Percentiles rank a stretch among this genome's conserved stretches.
phyloP scores from a whole-genome alignment of 2,797 vertebrate genomes.

The Threskiornis aethiopicus region DNA sequence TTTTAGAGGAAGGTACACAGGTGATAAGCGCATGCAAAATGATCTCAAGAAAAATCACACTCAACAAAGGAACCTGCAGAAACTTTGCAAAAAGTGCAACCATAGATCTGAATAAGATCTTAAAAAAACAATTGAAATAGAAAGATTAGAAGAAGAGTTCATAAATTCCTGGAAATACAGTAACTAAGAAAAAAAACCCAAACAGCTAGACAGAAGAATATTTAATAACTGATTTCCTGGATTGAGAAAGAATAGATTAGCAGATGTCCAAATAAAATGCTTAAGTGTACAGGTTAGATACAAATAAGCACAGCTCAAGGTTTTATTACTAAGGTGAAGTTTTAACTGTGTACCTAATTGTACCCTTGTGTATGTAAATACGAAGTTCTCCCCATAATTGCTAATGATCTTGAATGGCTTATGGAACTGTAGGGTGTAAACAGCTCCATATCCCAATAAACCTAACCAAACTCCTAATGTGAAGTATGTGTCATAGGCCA shows the following conservation, averaged over 20 bases:
- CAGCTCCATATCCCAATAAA: neutral
- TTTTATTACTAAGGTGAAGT: neutral
- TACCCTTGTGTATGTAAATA: neutral
- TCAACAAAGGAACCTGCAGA: neutral
- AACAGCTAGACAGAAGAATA: neutral
- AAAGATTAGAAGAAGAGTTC: neutral
- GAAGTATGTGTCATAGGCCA: neutral
- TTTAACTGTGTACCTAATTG: neutral
- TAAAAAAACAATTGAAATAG: fast-evolving
- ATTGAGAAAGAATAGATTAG: neutral
- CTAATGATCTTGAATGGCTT: neutral
- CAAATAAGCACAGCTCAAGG: neutral
- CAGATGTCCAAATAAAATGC: neutral
- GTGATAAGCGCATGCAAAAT: neutral
- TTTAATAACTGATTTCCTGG: neutral
- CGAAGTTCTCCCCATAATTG: neutral
- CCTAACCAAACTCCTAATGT: neutral
- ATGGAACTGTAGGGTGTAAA: neutral
- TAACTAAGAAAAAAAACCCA: neutral
- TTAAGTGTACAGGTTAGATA: neutral
- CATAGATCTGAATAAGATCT: neutral
- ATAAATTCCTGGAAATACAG: neutral
- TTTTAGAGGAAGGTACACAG: fast-evolving
- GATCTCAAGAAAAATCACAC: neutral
- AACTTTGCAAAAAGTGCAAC: neutral